Base-by-base conservation (phyloP, 2,888 invertebrate species). In the Agonum fuliginosum region DNA sequence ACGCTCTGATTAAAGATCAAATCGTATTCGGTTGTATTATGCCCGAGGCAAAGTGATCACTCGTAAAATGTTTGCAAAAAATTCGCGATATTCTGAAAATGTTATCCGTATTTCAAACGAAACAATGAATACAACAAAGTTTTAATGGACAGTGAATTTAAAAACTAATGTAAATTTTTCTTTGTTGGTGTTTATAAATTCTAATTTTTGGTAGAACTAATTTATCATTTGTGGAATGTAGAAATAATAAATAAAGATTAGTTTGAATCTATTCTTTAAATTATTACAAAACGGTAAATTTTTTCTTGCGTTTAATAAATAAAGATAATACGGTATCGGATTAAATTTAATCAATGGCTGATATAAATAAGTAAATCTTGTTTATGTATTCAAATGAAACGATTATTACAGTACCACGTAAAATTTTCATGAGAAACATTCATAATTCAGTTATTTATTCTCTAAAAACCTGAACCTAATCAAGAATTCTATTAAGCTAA, bases 291-390 rank as follows among this genome's bases (percentile, higher is more conserved):
- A 43, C 30, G 30, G 30, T 62, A 12, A 24, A 17, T 30, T 65
- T 17, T 65, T 65, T 37, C 58, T 17, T 12, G n/a, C n/a, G 34
- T 62, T 34, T 62, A 34, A 20, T 37, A 67, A 37, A 67, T 67
- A 67, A 67, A 14, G 41, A 54, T 54, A 54, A 54, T 4, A 5
- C 54, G 10, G 24, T 62, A 62, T 67, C 22, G 12, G 12, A 8
- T 54, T 22, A 54, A 54, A n/a, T 54, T 54, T 54, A 54, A 24
- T 54, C 41, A 22, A 67, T 67, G 22, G 19, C 12, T 27, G 14
- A 27, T 34, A 37, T 30, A 62, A 30, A 62, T 27, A 58, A 58
- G 6, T 27, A 58, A 58, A n/a, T 6, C 34, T 17, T 30, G 48
- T 48, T 62, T 34, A 34, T 6, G 8, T 27, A 58, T 58, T 58